Evolutionary conservation across 2,113 vertebrate genomes (phyloP).

Genomic region (Cathartes aura): DNA sequence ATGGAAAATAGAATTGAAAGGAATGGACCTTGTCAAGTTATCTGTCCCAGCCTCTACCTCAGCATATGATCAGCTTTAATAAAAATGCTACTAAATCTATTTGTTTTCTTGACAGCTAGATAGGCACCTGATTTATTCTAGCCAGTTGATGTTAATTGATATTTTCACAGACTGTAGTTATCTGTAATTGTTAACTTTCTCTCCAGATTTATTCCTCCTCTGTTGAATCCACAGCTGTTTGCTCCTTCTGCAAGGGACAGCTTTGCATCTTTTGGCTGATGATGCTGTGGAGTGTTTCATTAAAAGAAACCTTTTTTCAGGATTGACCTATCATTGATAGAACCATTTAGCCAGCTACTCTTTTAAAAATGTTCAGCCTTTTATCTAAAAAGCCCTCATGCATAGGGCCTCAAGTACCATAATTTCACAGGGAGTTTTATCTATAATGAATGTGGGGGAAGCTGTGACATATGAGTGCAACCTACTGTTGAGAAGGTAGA

Average conservation of each 20-base stretch:
- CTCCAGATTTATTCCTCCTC: not conserved
- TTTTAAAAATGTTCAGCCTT: not conserved
- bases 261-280: not conserved
- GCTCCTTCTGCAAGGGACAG: not conserved
- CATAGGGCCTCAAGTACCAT: not conserved
- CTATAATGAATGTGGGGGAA: not conserved
- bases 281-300: not conserved
- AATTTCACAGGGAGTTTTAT: not conserved
- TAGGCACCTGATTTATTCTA: not conserved
- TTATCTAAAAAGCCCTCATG: not conserved
- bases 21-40: not conserved
- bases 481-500: not conserved
- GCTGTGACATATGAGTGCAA: not conserved
- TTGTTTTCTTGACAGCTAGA: not conserved
- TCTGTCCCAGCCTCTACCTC: not conserved
- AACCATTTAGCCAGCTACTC: not conserved
- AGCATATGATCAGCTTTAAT: not conserved
- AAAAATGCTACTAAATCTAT: not conserved
- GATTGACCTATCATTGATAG: not conserved
- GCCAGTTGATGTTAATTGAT: not conserved
- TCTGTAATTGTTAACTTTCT: not conserved
- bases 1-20: not conserved
- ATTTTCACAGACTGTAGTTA: not conserved
- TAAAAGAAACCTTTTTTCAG: not conserved
- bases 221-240: accelerated